Evolutionary conservation across 2,797 vertebrate genomes (phyloP).

Genomic region (Nothura maculosa): DNA sequence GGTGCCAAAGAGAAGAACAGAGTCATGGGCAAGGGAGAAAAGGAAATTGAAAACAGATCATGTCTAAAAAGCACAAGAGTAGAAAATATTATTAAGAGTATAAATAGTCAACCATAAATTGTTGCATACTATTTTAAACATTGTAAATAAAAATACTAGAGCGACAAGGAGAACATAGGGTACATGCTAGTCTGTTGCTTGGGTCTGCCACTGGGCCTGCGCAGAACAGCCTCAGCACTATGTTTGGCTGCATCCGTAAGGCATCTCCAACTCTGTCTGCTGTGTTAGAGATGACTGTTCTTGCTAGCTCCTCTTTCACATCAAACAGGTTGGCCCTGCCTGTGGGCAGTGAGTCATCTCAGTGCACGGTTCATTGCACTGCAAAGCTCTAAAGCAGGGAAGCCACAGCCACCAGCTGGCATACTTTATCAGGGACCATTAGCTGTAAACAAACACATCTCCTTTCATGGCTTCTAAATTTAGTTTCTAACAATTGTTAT

Average conservation of each 20-base stretch:
- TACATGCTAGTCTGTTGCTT: not conserved
- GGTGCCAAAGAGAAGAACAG: not conserved
- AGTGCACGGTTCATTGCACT: not conserved
- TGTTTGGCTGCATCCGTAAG: not conserved
- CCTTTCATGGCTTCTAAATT: slow-evolving; percentile 5
- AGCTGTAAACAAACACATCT: not conserved
- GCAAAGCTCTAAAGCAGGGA: not conserved
- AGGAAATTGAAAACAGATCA: not conserved
- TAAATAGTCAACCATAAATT: not conserved
- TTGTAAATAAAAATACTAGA: not conserved
- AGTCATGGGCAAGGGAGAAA: not conserved
- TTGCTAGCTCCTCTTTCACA: not conserved
- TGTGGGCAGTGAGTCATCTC: slow-evolving; percentile 10
- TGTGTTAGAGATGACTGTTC: not conserved
- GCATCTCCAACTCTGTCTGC: not conserved
- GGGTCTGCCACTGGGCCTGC: not conserved
- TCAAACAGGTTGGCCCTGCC: not conserved
- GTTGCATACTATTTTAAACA: fast-evolving
- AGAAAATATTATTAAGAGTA: not conserved
- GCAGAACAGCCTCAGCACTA: not conserved
- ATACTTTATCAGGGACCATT: slow-evolving; percentile 13
- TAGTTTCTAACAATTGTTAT: not conserved
- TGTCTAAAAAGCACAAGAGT: not conserved
- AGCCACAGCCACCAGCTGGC: slow-evolving; percentile 41
- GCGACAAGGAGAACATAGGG: not conserved